Evolutionary conservation across 2,888 invertebrate genomes (phyloP), one percentile per base, ranked within the genome.

Genomic region (Sisyra terminalis): DNA sequence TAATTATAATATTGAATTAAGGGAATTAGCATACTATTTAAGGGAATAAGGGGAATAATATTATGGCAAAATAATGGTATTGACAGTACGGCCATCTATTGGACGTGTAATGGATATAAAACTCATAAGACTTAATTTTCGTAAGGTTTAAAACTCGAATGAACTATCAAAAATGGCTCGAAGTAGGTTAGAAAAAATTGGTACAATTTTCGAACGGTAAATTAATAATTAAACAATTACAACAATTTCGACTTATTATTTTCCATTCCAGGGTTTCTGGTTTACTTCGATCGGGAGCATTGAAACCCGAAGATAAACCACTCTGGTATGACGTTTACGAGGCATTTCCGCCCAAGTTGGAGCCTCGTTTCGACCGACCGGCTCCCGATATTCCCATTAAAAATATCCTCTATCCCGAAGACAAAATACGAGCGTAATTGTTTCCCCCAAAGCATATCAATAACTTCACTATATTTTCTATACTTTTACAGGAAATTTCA

Each of bases 251-350:
- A 7, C 38, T 37, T 30, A 11, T 29, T 40, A n/a, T 8, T 16
- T 11, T 34, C 42, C 40, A 47, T 59, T 65, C 30, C 56, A 88
- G 92, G 58, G 69, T 81, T 2, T 72, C 75, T 50, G 88, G 90
- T 4, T 66, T 97, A 29, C 57, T 96, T 10, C 71, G 75, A 45
- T 72, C 83, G 15, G 84, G 85, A 39, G 90, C 84, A 3, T 66
- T 93, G 59, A 79, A 75, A 55, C 66, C 75, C 44, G 78, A 82
- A 50, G 89, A 94, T 52, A 72, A 82, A 48, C 97, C 97, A 0
- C 46, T 96, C 8, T 97, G 97, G 97, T 90, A 82, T 57, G 85
- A 89, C 56, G 66, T 97, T 15, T 96, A 93, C 58, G 75, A 77
- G 61, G 77, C 83, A 1, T 92, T 90, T 65, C 96, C 96, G 6